Conservation (phyloP, 2,888 invertebrate genomes). For the Notodonta dromedarius region DNA sequence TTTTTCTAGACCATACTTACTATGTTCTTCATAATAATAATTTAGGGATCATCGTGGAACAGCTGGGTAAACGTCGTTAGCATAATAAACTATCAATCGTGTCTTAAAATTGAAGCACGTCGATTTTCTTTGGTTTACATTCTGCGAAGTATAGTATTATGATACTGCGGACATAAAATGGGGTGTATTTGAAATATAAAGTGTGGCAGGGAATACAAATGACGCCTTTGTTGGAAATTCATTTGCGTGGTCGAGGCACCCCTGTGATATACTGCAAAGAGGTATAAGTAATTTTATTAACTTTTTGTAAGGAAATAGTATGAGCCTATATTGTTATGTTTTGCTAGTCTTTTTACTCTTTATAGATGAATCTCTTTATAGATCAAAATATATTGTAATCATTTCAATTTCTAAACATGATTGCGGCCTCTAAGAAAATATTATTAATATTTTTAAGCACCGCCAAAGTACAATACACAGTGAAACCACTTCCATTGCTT, state of each 20-base stretch:
- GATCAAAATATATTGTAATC: no score
- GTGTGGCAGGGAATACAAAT: slow-evolving; percentile 30
- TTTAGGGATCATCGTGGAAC: no score
- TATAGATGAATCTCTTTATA: no score
- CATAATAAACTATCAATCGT: neutral
- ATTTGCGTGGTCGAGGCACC: slow-evolving; percentile 11
- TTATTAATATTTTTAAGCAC: neutral
- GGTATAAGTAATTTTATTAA: slow-evolving; percentile 3
- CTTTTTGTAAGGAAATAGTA: neutral
- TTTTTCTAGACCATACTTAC: no score
- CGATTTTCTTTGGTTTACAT: slow-evolving; percentile 20
- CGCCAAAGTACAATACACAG: neutral
- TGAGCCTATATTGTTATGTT: neutral
- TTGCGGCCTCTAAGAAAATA: neutral
- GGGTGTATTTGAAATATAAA: slow-evolving; percentile 27
- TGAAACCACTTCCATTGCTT: neutral
- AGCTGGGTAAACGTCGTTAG: no score
- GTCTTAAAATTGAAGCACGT: neutral
- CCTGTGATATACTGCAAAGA: slow-evolving; percentile 17
- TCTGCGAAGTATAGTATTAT: slow-evolving; percentile 34
- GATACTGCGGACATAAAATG: slow-evolving; percentile 23
- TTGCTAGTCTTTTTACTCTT: no score
- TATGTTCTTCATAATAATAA: no score
- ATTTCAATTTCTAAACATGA: no score
- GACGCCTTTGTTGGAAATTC: slow-evolving; percentile 25